These are phyloP conservation scores for Todiramphus saurophagus DNA, from an alignment of 2,113 vertebrate genomes.

Conservation along the genomic window DNA sequence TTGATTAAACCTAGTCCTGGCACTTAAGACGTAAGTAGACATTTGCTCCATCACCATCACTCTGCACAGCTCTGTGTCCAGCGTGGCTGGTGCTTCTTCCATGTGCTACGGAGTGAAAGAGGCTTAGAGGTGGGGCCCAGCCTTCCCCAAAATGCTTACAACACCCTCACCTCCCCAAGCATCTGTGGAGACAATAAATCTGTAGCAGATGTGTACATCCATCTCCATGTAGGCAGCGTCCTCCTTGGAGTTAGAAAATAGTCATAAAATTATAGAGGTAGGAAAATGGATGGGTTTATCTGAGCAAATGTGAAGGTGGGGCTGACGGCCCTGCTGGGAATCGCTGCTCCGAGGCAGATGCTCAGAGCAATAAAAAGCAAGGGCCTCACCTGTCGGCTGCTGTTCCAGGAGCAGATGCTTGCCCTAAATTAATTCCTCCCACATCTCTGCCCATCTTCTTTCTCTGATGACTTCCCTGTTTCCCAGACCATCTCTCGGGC, in stretches of 20 bases:
- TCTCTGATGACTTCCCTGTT: background rate
- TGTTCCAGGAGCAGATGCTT: slow-evolving; percentile 17
- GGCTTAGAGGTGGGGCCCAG: background rate
- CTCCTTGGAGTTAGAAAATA: background rate
- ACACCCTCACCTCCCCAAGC: background rate
- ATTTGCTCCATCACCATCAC: background rate
- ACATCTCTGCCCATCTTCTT: background rate
- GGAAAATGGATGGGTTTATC: background rate
- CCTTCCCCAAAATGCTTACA: background rate
- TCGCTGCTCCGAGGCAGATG: background rate
- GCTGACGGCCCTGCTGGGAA: slow-evolving; percentile 16
- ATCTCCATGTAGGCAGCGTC: background rate
- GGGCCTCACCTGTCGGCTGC: background rate
- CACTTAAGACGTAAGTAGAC: background rate
- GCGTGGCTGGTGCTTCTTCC: background rate
- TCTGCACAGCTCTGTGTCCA: background rate
- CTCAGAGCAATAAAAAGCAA: background rate
- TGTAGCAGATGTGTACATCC: background rate
- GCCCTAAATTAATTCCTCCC: background rate
- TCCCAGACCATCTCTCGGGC: background rate
- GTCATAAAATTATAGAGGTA: background rate
- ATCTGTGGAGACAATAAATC: background rate
- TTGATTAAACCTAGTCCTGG: background rate
- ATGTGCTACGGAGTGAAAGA: background rate
- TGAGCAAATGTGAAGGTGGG: background rate